A percentile compares a stretch with the other conserved stretches of the same genome.
phyloP scores from a whole-genome alignment of 2,888 invertebrate genomes.

The Trileptium ribeirensis region DNA sequence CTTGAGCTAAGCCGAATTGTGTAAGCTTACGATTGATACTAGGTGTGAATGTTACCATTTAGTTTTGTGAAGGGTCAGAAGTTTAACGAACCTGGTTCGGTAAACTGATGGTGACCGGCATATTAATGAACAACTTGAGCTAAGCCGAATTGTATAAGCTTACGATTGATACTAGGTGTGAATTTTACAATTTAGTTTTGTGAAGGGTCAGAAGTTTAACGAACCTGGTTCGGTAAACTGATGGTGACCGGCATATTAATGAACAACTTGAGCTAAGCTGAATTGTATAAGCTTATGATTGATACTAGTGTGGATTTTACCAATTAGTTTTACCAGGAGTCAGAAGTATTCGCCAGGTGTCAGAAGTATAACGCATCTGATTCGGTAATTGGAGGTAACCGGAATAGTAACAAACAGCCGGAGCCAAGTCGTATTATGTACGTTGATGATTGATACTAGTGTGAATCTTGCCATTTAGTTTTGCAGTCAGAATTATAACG shows the following conservation, averaged over 20 bases:
- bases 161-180: too few species aligned
- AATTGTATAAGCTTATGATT: background rate
- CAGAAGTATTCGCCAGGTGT: too few species aligned
- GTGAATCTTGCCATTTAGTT: too few species aligned
- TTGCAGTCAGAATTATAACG: too few species aligned
- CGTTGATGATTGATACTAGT: too few species aligned
- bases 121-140: background rate
- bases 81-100: background rate
- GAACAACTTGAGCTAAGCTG: background rate
- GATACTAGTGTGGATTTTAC: too few species aligned
- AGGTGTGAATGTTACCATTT: too few species aligned
- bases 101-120: background rate
- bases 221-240: background rate
- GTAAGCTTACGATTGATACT: too few species aligned
- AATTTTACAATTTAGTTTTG: too few species aligned
- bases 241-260: background rate
- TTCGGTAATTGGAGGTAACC: background rate
- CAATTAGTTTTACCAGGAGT: too few species aligned
- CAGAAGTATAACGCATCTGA: background rate
- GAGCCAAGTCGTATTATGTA: background rate
- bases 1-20: background rate
- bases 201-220: too few species aligned
- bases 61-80: too few species aligned
- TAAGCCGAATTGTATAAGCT: background rate
- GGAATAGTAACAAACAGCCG: background rate